These are phyloP conservation scores for rabbit (Oryctolagus cuniculus) DNA, from an alignment of 2,113 vertebrate species.

Conservation along the genomic window DNA sequence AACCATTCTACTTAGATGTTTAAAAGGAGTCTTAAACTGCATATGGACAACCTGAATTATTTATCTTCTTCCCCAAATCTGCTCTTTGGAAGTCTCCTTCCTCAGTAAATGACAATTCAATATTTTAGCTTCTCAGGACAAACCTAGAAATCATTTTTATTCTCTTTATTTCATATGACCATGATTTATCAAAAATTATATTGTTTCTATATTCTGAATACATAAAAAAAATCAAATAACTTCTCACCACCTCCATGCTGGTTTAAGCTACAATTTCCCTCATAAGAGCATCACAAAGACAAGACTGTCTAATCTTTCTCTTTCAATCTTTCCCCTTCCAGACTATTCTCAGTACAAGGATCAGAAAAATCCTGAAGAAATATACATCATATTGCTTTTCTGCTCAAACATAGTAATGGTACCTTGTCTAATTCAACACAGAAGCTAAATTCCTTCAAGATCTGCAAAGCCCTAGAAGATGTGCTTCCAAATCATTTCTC, in stretches of 20 bases:
- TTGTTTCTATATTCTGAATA: neutral
- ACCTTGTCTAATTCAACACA: neutral
- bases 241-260: neutral
- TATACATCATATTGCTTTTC: neutral
- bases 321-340: neutral
- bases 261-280: neutral
- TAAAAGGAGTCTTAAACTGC: neutral
- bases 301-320: neutral
- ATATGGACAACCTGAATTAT: neutral
- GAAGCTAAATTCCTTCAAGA: neutral
- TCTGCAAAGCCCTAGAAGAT: neutral
- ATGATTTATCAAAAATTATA: neutral
- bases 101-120: neutral
- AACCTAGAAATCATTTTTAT: neutral
- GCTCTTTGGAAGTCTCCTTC: neutral
- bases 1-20: neutral
- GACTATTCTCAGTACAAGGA: neutral
- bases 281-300: neutral
- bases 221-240: neutral
- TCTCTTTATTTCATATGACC: slow-evolving; percentile 30
- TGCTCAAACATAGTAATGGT: neutral
- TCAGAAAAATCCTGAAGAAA: neutral
- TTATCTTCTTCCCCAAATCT: neutral
- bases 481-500: neutral
- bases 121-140: neutral